A percentile compares a stretch with the other conserved stretches of the same genome.
Conservation (phyloP, 2,113 vertebrate genomes). For the Phaetusa simplex region DNA sequence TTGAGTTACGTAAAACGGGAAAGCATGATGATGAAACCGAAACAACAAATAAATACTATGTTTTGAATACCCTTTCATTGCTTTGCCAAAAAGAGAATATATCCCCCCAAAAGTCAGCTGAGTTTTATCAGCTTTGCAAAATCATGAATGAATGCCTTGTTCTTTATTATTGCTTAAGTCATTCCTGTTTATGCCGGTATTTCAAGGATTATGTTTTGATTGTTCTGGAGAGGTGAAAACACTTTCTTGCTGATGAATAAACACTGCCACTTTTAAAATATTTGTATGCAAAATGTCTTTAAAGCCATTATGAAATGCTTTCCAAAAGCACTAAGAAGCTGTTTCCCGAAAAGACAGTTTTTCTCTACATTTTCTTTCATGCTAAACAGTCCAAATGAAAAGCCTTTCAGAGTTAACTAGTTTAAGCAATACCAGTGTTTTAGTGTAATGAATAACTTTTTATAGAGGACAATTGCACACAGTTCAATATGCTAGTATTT, state of each 20-base stretch:
- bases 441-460: slow-evolving; percentile 85
- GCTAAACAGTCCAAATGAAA: slow-evolving; percentile 79
- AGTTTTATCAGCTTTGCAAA: slow-evolving; percentile 69
- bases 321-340: slow-evolving; percentile 72
- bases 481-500: slow-evolving; percentile 73
- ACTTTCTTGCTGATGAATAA: slow-evolving; percentile 78
- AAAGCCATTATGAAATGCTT: slow-evolving; percentile 77
- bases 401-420: slow-evolving; percentile 83
- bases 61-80: slow-evolving; percentile 31
- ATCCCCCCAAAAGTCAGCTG: slow-evolving; percentile 66
- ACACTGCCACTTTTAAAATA: slow-evolving; percentile 78
- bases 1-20: background rate
- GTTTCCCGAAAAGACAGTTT: slow-evolving; percentile 67
- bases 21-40: slow-evolving; percentile 18
- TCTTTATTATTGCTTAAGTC: slow-evolving; percentile 73
- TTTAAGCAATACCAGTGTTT: slow-evolving; percentile 83
- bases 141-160: slow-evolving; percentile 77
- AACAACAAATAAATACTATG: background rate
- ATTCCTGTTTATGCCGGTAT: slow-evolving; percentile 75
- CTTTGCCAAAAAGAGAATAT: slow-evolving; percentile 26
- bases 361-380: slow-evolving; percentile 76
- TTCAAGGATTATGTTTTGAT: slow-evolving; percentile 82
- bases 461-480: slow-evolving; percentile 73
- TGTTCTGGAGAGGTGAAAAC: slow-evolving; percentile 76
- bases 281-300: slow-evolving; percentile 77